phyloP scores from a whole-genome alignment of 1,140 invertebrate genomes.

The Drosophila albomicans region DNA sequence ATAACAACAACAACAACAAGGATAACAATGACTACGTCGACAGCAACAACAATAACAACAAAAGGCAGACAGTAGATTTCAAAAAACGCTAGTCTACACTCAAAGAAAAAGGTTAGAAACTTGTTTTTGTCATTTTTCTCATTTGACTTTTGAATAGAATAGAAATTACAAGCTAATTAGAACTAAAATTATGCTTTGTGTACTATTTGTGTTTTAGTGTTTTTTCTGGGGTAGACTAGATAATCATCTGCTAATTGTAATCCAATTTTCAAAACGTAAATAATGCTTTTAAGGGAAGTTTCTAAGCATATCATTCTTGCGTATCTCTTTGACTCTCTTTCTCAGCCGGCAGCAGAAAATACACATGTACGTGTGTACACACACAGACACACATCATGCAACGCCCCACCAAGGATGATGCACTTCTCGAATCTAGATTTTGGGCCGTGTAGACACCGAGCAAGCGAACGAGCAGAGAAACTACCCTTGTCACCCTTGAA shows the following conservation, averaged over 20 bases:
- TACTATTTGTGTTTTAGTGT: not conserved
- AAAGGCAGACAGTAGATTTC: conserved; percentile 36
- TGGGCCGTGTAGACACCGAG: conserved; percentile 57
- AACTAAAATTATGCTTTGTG: not conserved
- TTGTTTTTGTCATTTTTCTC: conserved; percentile 28
- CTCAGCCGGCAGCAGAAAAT: not conserved
- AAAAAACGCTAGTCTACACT: conserved; percentile 61
- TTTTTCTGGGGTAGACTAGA: not conserved
- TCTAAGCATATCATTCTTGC: not conserved
- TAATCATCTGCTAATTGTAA: conserved; percentile 5
- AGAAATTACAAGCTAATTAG: conserved; percentile 8
- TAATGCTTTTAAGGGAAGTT: conserved; percentile 14
- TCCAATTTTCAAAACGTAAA: conserved; percentile 23
- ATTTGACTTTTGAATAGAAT: conserved; percentile 2
- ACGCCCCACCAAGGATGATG: conserved; percentile 45
- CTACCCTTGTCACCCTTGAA: conserved; percentile 81
- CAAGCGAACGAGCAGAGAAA: conserved; percentile 43
- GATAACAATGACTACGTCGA: not conserved
- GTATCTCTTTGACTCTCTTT: conserved; percentile 6
- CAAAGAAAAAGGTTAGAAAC: conserved; percentile 46
- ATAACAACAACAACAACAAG: conserved; percentile 24
- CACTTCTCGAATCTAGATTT: conserved; percentile 67
- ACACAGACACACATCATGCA: conserved; percentile 28
- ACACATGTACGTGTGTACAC: not conserved
- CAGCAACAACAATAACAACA: conserved; percentile 18